A percentile compares a stretch with the other conserved stretches of the same genome.
phyloP scores from a whole-genome alignment of 92 coral and sea anemone genomes.

The Porites rus region DNA sequence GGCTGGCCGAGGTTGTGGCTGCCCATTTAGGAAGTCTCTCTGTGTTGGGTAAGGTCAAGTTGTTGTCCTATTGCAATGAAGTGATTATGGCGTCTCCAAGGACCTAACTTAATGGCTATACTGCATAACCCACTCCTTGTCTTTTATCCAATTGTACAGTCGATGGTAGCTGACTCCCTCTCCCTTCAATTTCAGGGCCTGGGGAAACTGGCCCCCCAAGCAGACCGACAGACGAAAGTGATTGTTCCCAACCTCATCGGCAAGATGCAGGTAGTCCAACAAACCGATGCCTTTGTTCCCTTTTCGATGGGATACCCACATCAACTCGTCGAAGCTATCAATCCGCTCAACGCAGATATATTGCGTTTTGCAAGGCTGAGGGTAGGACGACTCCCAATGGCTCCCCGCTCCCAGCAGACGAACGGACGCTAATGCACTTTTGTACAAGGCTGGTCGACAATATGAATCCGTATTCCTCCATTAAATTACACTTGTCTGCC shows the following conservation, averaged over 20 bases:
- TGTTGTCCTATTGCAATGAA: neutral
- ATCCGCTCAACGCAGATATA: slow-evolving; percentile 57
- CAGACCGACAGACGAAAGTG: slow-evolving; percentile 30
- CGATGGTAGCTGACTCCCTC: slow-evolving; percentile 65
- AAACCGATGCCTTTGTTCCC: slow-evolving; percentile 37
- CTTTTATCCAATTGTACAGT: neutral
- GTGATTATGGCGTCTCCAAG: neutral
- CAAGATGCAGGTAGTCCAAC: slow-evolving; percentile 24
- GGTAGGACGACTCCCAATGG: neutral
- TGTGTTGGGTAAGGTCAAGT: too few relatives aligned
- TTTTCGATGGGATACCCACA: slow-evolving; percentile 46
- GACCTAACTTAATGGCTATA: neutral
- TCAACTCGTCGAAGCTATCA: slow-evolving; percentile 46
- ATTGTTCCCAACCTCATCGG: slow-evolving; percentile 29
- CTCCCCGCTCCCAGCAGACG: slow-evolving; percentile 47
- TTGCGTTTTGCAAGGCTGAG: slow-evolving; percentile 40
- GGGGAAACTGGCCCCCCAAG: slow-evolving; percentile 54
- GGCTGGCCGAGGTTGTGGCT: too few relatives aligned
- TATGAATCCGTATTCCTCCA: slow-evolving; percentile 50
- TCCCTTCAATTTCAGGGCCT: slow-evolving; percentile 71
- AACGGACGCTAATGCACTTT: slow-evolving; percentile 50
- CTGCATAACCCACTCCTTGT: neutral
- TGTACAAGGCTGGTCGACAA: slow-evolving; percentile 52
- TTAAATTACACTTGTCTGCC: slow-evolving; percentile 62
- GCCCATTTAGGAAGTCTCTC: too few relatives aligned